Base-by-base conservation (phyloP, 2,113 vertebrate species). In the Castor canadensis region DNA sequence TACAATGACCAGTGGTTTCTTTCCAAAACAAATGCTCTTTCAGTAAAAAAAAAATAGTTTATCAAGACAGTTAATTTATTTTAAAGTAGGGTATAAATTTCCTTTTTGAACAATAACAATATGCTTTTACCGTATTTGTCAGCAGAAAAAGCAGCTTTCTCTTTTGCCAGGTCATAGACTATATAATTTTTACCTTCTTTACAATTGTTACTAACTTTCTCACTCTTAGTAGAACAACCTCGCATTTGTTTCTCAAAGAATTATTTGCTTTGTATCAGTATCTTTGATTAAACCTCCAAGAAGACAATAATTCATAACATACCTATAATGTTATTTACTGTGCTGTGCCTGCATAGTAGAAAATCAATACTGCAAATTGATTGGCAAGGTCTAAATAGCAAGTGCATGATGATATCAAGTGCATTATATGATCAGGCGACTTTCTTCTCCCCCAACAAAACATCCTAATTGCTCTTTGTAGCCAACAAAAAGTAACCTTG, bases 321-420 rank as follows among this genome's bases (percentile, higher is more conserved):
- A 52, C 7, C 30, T 81, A 26, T 76, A 85, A 66, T 80, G 1
- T 38, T 83, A 94, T 58, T 54, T 69, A 81, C 43, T 58, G 15
- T 71, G 28, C 35, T 40, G 0, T 40, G 22, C 15, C 17, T 47
- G 9, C 1, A 38, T 4, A 72, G 9, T 35, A 89, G 62, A 87
- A 94, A 84, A 73, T 60, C 56, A 60, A 45, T 47, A 43, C 47
- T 95, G 80, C 15, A 76, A 95, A 92, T 77, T 89, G 9, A 73
- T 66, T 76, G 67, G 35, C 71, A 69, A 92, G 75, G 13, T 66
- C 67, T 86, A 38, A 75, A 16, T 45, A 73, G 35, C 19, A 67
- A 47, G 9, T 40, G 1, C 7, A 38, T 43, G 30, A 43, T 90
- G 12, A 3, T 62, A 60, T 10, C 28, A 54, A 26, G 77, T 72